These are phyloP conservation scores for Palloptera scutellata DNA, from an alignment of 2,888 invertebrate genomes.

Conservation along the genomic window DNA sequence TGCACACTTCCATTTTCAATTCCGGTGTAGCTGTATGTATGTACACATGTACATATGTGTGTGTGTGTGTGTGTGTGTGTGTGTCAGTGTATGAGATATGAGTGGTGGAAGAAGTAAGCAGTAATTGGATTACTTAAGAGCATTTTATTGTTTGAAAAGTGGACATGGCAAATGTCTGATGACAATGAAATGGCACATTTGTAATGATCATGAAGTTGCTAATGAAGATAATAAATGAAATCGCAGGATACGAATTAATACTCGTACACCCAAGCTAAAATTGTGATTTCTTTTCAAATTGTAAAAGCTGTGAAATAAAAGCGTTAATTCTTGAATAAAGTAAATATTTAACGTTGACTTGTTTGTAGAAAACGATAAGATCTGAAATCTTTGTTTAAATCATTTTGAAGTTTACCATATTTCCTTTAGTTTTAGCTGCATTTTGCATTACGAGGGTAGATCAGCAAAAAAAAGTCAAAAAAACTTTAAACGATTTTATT, in stretches of 20 bases:
- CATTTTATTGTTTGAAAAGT: slow-evolving; percentile 41
- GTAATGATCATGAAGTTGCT: not conserved
- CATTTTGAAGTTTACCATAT: no score
- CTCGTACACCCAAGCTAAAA: no score
- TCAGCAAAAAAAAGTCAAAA: no score
- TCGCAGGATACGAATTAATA: not conserved
- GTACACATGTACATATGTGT: not conserved
- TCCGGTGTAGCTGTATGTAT: not conserved
- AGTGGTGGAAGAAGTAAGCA: not conserved
- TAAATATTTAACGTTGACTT: no score
- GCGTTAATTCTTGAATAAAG: no score
- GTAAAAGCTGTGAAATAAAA: no score
- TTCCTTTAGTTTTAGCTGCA: no score
- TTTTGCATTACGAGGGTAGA: no score
- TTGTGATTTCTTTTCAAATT: no score
- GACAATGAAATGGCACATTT: slow-evolving; percentile 20
- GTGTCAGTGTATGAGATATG: not conserved
- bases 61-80: not conserved
- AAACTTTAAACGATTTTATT: no score
- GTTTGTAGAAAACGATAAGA: no score
- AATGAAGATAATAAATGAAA: not conserved
- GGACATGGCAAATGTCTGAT: slow-evolving; percentile 15
- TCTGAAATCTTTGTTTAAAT: no score
- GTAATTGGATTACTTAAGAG: slow-evolving; percentile 43
- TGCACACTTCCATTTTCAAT: not conserved